Base-by-base conservation (phyloP, 1,140 invertebrate species). In the Zaprionus tsacasi region DNA sequence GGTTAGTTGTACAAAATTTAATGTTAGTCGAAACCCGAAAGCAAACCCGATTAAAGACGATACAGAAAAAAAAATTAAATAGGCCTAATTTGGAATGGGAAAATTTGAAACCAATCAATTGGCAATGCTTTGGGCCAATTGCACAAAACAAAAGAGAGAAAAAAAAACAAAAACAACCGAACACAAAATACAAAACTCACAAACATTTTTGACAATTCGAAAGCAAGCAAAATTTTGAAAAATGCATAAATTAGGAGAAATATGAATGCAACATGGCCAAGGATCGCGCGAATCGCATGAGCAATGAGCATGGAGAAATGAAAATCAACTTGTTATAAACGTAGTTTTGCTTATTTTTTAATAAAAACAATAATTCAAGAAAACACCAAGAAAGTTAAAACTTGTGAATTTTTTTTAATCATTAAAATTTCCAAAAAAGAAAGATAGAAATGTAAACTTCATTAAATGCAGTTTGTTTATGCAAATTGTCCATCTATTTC, bases 261-360 rank as follows among this genome's bases (percentile, higher is more conserved):
- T 52, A 59, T 35, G 59, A 73, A 66, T 40, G 13, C n/a, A 38
- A 70, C 55, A 71, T 45, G 30, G 17, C 33, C 70, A 70, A 40
- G 30, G n/a, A 50, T 21, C 17, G 63, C 55, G 65, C 40, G 60
- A 48, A 55, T 65, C 36, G 73, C 72, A n/a, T 12, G 27, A 25
- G 79, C 76, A 76, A 87, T 86, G 82, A 30, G 27, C 27, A 30
- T 30, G 55, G 76, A 72, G 38, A 76, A 76, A 69, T 55, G 35
- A 78, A 91, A 91, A 91, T 91, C 91, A 91, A 91, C 90, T 91
- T 91, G 91, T 91, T 91, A 91, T 91, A 91, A 91, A 91, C 90
- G 91, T 91, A 91, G 91, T 91, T 91, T 91, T 91, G 91, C 91
- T 91, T 91, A 91, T 91, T 91, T 91, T 91, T 91, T 91, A 91